phyloP scores from a whole-genome alignment of 2,113 vertebrate genomes.

The Gallinago media region DNA sequence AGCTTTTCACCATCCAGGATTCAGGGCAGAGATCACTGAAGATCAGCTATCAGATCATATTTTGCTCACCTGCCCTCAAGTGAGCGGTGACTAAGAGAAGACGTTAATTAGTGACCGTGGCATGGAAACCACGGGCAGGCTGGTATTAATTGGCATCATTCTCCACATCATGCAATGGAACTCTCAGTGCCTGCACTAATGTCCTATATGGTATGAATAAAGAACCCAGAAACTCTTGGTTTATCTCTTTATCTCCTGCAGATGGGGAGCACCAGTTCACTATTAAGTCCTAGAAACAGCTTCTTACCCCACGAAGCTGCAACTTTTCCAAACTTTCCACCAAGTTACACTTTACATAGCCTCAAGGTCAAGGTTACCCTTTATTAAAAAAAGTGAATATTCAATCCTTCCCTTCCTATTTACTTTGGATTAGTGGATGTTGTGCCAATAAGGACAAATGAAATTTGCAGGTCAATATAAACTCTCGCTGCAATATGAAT shows the following conservation, averaged over 20 bases:
- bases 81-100: not conserved
- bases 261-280: not conserved
- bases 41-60: rapidly evolving
- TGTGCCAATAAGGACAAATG: conserved; percentile 8
- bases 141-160: not conserved
- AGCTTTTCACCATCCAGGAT: not conserved
- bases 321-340: not conserved
- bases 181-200: not conserved
- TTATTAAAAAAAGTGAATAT: not conserved
- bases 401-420: not conserved
- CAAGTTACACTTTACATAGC: not conserved
- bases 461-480: not conserved
- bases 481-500: not conserved
- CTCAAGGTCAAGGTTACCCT: not conserved
- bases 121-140: not conserved
- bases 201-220: not conserved
- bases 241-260: not conserved
- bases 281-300: not conserved
- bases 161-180: not conserved
- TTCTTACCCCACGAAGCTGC: not conserved
- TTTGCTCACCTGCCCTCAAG: not conserved
- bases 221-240: not conserved
- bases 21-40: not conserved
- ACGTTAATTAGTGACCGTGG: not conserved
- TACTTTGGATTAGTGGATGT: not conserved